phyloP scores from a whole-genome alignment of 2,797 vertebrate species.

The Gorsachius magnificus region DNA sequence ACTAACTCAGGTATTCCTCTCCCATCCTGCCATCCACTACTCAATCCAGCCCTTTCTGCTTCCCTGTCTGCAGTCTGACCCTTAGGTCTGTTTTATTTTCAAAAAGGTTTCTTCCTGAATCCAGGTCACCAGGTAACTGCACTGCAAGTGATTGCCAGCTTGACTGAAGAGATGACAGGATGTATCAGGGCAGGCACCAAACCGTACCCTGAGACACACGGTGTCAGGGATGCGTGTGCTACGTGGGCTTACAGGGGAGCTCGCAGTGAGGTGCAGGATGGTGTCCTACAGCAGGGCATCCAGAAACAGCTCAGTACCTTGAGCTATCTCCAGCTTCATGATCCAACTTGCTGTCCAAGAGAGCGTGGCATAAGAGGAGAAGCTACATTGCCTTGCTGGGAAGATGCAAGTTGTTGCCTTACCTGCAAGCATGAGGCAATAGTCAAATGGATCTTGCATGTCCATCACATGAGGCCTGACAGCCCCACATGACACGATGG shows the following conservation, averaged over 20 bases:
- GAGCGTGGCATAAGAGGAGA: not conserved
- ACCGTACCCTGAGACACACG: fast-evolving
- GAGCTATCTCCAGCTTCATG: not conserved
- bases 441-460: not conserved
- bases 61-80: not conserved
- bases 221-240: not conserved
- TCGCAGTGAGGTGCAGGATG: not conserved
- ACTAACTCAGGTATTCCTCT: not conserved
- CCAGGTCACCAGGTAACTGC: not conserved
- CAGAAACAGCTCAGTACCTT: not conserved
- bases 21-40: not conserved
- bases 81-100: not conserved
- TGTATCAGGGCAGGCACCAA: not conserved
- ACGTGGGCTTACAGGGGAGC: fast-evolving
- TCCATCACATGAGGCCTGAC: not conserved
- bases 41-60: not conserved
- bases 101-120: not conserved
- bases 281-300: not conserved
- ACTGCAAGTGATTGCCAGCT: not conserved
- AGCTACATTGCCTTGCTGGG: not conserved
- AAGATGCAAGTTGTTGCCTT: not conserved
- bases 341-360: not conserved
- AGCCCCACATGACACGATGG: not conserved
- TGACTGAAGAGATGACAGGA: not conserved
- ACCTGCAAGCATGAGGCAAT: not conserved